Evolutionary conservation across 1,140 invertebrate genomes (phyloP).

Genomic region (Tetragonula clypearis): DNA sequence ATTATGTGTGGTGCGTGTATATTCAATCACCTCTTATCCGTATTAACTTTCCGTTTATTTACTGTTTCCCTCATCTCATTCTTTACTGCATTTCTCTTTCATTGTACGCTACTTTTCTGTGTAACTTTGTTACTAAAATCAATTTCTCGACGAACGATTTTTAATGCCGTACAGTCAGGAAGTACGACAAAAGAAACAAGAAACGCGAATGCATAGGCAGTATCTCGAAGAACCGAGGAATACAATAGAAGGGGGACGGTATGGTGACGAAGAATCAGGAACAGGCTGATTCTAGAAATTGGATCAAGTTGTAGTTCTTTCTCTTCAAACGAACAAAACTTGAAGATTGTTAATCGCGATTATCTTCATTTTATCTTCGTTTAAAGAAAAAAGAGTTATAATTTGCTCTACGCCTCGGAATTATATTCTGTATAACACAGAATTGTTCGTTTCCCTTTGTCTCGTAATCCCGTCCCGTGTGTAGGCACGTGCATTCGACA

Average conservation of each 20-base stretch:
- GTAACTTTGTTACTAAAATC: not conserved
- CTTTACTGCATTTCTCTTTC: not conserved
- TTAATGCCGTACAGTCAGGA: not conserved
- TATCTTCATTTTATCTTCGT: not conserved
- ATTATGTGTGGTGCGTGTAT: slow-evolving; percentile 43
- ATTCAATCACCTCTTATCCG: slow-evolving; percentile 2
- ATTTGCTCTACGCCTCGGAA: not conserved
- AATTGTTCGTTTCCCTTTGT: slow-evolving; percentile 9
- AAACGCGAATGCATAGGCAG: slow-evolving; percentile 2
- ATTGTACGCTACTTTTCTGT: not conserved
- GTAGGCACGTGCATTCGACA: slow-evolving; percentile 13
- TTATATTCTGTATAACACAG: not conserved
- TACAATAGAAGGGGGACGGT: not conserved
- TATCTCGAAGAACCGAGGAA: not conserved
- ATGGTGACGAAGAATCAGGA: not conserved
- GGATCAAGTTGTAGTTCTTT: not conserved
- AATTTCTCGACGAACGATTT: not conserved
- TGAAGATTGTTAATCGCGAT: not conserved
- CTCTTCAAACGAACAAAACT: not conserved
- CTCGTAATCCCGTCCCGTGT: not conserved
- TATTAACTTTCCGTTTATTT: slow-evolving; percentile 14
- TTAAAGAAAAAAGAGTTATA: not conserved
- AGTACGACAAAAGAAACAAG: slow-evolving; percentile 4
- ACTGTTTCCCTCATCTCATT: slow-evolving; percentile 1
- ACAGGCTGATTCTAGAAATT: not conserved